Conservation (phyloP, 2,888 invertebrate species). For the Mythimna impura region DNA sequence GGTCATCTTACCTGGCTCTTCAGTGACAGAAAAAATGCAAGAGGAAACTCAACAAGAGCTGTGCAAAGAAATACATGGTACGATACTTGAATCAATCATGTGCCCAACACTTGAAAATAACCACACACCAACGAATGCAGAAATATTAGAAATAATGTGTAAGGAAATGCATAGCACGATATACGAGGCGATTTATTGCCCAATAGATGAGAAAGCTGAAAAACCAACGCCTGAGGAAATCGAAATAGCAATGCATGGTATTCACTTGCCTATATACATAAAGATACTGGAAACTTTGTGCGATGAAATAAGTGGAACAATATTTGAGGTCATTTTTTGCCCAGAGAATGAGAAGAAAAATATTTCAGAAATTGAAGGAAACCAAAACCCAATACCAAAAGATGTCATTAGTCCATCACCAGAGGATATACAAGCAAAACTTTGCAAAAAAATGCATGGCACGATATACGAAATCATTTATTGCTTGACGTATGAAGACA, state of each 20-base stretch:
- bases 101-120: not conserved
- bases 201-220: not conserved
- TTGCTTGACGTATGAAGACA: constrained; percentile 1
- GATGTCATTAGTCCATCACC: not conserved
- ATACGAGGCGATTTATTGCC: constrained; percentile 21
- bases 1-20: not conserved
- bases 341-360: not conserved
- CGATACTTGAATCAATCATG: constrained; percentile 18
- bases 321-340: constrained; percentile 5
- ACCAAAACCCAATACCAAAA: not conserved
- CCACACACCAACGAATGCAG: not conserved
- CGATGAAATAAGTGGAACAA: constrained; percentile 5
- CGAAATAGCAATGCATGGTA: not conserved
- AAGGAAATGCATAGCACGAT: constrained; percentile 14
- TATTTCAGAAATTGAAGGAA: no score
- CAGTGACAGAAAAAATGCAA: not conserved
- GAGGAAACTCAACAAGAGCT: constrained; percentile 6
- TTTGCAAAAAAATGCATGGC: constrained; percentile 1
- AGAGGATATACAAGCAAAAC: not conserved
- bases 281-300: constrained; percentile 9
- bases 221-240: not conserved
- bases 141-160: constrained; percentile 10
- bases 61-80: constrained; percentile 1
- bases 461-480: not conserved
- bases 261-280: constrained; percentile 6